Base-by-base conservation (phyloP, 1,140 invertebrate species). In the Varroa destructor region DNA sequence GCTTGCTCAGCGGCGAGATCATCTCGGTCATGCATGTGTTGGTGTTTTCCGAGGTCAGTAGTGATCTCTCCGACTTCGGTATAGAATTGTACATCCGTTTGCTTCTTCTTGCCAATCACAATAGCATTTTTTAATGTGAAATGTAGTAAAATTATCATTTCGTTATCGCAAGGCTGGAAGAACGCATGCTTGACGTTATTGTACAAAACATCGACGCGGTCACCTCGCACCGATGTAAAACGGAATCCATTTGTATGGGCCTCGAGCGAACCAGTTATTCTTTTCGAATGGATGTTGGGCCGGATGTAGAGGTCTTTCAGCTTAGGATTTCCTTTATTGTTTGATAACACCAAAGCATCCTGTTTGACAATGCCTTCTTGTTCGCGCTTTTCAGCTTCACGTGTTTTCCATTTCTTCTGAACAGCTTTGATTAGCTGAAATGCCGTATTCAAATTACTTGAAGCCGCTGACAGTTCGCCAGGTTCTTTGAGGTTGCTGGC, bases 151-250 rank as follows among this genome's bases (percentile, higher is more conserved):
- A 99, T 99, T 71, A 99, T 97, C 94, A 99, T 98, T 84, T 99
- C 97, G 73, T 92, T 90, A 81, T 99, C 96, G 80, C 96, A 99
- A 0, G 97, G 96, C 83, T 99, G 96, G 81, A 97, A 99, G 82
- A 99, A 97, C 5, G 97, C 95, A 80, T 99, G 95, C 79, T 97
- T 97, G 74, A 99, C 98, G 80, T 99, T 99, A 82, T 99, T 99
- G 78, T 99, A 99, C 36, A 99, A 82, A 76, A 99, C 97, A 78
- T 99, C 97, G 0, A 99, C 94, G 85, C 98, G 98, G 77, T 99
- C 96, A 8, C 96, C 95, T 76, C 95, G 85, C 1, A 99, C 90
- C 1, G 94, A 97, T 1, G 93, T 98, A 77, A 98, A 99, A 37
- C 96, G 87, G 78, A 98, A 98, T 70, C 83, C 97, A 81, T 99